Evolutionary conservation across 2,797 vertebrate species (phyloP).

Genomic region (Spinibarbus caldwelli): DNA sequence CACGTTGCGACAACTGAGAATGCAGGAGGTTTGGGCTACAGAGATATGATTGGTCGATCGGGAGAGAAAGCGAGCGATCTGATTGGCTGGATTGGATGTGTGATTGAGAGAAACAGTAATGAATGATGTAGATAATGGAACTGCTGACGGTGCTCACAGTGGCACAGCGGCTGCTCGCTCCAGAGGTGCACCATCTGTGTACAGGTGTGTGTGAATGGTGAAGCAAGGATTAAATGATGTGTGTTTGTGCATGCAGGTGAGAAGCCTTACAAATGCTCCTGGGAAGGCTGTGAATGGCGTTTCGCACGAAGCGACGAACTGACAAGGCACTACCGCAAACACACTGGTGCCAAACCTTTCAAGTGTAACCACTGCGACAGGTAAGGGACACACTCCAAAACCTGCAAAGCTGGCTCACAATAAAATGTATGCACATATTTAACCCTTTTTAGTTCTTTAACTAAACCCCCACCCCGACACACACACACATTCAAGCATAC

Average conservation of each 20-base stretch:
- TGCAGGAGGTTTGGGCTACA: constrained; percentile 39
- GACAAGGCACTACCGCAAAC: constrained; percentile 99
- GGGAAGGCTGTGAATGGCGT: constrained; percentile 99
- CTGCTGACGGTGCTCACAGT: constrained; percentile 20
- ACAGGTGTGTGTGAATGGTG: constrained; percentile 22
- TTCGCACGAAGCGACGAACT: constrained; percentile 99
- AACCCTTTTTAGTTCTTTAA: neutral
- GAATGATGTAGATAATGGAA: constrained; percentile 44
- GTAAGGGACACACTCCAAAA: constrained; percentile 74
- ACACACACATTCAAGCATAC: constrained; percentile 4
- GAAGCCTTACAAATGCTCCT: constrained; percentile 99
- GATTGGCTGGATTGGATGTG: constrained; percentile 33
- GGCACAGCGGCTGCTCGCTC: constrained; percentile 23
- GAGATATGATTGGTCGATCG: constrained; percentile 61
- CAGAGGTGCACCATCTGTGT: constrained; percentile 46
- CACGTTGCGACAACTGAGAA: neutral
- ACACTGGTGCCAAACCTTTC: constrained; percentile 99
- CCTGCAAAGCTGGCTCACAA: too few relatives aligned
- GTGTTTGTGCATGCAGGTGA: constrained; percentile 86
- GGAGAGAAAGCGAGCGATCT: constrained; percentile 48
- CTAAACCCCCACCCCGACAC: neutral
- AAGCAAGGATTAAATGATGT: constrained; percentile 41
- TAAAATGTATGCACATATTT: constrained; percentile 5
- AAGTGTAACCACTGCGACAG: constrained; percentile 99
- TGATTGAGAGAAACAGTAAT: constrained; percentile 54